Evolutionary conservation across 2,113 vertebrate species (phyloP).

Genomic region (Strix aluco): DNA sequence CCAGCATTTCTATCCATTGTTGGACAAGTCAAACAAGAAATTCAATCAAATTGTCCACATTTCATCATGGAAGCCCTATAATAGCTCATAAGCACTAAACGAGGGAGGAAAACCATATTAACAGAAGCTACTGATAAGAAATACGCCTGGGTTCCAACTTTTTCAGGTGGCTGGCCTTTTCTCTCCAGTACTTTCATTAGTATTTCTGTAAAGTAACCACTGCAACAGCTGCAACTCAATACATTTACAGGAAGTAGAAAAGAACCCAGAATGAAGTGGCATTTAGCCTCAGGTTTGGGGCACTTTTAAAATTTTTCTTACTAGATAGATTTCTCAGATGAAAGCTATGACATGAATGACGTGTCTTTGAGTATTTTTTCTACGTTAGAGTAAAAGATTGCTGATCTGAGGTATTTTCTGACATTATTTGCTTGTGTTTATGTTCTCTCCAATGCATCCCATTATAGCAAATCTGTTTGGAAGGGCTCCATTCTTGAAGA

Average conservation of each 20-base stretch:
- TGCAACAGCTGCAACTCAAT: neutral
- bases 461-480: slow-evolving; percentile 23
- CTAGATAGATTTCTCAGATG: slow-evolving; percentile 9
- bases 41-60: neutral
- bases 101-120: neutral
- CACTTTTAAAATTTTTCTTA: neutral
- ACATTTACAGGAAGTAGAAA: neutral
- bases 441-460: slow-evolving; percentile 22
- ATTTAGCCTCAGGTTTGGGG: neutral
- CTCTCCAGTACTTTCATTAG: neutral
- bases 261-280: neutral
- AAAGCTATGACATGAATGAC: slow-evolving; percentile 21
- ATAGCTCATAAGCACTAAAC: neutral
- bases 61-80: neutral
- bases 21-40: neutral
- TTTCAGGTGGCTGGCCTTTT: neutral
- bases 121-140: slow-evolving; percentile 9
- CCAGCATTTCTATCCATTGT: neutral
- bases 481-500: slow-evolving; percentile 4
- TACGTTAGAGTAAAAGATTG: neutral
- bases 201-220: neutral
- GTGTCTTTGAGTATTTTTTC: slow-evolving; percentile 1
- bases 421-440: slow-evolving; percentile 52
- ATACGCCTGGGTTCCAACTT: neutral
- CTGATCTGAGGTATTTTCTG: slow-evolving; percentile 42